Percentiles rank a stretch among this genome's conserved stretches.
phyloP scores from a whole-genome alignment of 30 jellyfish, hydroid and myxozoan genomes.

The Hydra vulgaris region DNA sequence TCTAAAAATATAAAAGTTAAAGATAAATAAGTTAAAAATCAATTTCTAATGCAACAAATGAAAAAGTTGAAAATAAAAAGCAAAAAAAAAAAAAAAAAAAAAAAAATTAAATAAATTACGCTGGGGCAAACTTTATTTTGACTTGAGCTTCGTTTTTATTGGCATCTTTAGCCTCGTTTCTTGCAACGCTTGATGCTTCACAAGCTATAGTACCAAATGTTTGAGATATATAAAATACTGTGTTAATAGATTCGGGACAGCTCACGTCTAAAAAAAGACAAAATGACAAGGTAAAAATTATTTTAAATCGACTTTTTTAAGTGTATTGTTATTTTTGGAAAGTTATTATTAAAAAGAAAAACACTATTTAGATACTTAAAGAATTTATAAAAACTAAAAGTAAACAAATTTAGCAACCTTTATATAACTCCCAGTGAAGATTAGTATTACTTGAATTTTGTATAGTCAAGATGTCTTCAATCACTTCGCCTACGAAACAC shows the following conservation, averaged over 20 bases:
- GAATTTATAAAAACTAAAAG: background rate
- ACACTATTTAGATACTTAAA: background rate
- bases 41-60: background rate
- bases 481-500: slow-evolving; percentile 12
- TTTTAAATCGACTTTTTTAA: background rate
- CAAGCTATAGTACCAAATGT: background rate
- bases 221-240: background rate
- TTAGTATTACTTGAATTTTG: background rate
- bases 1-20: background rate
- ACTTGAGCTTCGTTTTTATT: background rate
- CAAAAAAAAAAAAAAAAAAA: too few relatives aligned
- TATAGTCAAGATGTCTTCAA: slow-evolving; percentile 1
- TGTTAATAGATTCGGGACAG: background rate
- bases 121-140: background rate
- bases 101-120: background rate
- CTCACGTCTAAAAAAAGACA: background rate
- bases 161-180: background rate
- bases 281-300: background rate
- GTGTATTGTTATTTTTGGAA: background rate
- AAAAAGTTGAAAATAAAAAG: background rate
- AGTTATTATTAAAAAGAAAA: background rate
- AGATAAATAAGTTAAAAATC: too few relatives aligned
- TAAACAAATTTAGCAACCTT: background rate
- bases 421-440: slow-evolving; percentile 12
- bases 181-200: background rate